phyloP scores from a whole-genome alignment of 2,888 invertebrate genomes.

The Dryobota labecula region DNA sequence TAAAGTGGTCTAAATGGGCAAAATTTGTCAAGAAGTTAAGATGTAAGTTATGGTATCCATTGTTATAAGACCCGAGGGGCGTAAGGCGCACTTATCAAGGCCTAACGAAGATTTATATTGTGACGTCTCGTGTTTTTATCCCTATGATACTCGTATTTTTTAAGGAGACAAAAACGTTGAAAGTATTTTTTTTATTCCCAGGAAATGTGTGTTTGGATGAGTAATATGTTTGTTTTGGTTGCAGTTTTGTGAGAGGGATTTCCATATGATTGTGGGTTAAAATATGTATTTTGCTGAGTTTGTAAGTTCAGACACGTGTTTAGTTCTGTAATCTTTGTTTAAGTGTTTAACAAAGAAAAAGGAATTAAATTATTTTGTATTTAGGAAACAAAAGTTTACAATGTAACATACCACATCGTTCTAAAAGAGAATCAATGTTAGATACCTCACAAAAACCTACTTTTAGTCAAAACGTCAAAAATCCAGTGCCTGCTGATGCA shows the following conservation, averaged over 20 bases:
- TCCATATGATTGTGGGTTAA: conserved; percentile 21
- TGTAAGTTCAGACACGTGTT: conserved; percentile 2
- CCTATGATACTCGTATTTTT: conserved; percentile 59
- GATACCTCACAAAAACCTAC: neutral
- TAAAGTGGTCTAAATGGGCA: conserved; percentile 75
- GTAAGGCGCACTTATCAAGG: conserved; percentile 78
- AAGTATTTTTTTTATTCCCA: conserved; percentile 66
- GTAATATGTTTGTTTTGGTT: conserved; percentile 60
- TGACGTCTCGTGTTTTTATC: conserved; percentile 70
- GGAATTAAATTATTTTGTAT: no score
- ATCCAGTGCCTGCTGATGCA: neutral
- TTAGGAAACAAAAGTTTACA: neutral
- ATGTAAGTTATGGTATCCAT: conserved; percentile 78
- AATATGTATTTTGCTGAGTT: conserved; percentile 17
- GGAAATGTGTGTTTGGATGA: conserved; percentile 54
- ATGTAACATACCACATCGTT: neutral
- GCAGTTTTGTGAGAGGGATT: conserved; percentile 33
- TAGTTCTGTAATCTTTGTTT: neutral
- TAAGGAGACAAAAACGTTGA: conserved; percentile 59
- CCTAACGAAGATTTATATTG: conserved; percentile 80
- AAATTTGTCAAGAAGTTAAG: conserved; percentile 80
- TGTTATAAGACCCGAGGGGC: conserved; percentile 70
- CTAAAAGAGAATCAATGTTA: neutral
- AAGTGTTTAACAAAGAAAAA: neutral
- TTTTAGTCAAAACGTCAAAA: neutral